Base-by-base conservation (phyloP, 2,888 invertebrate genomes). In the Euzophera pinguis region DNA sequence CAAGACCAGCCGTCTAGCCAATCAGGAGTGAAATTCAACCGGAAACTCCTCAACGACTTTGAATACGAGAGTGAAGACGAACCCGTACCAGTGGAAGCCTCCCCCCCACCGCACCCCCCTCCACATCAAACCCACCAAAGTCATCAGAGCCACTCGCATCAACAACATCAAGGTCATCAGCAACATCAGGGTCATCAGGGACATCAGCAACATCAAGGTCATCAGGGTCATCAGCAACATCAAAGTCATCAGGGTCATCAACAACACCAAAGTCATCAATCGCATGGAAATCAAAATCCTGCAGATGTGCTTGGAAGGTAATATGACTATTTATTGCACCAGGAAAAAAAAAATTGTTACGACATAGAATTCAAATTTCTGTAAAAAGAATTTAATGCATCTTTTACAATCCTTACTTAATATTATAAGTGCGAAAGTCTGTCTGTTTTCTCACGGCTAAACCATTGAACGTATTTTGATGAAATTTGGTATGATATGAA, bases 31-130 rank as follows among this genome's bases (percentile, higher is more conserved):
- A 95, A 95, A 75, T 96, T 96, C 78, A 96, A 96, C 76, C 93
- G 96, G 71, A 96, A 97, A 74, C 84, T 97, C 12, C 85, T 98
- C 17, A 91, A 90, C 12, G 87, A 97, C 82, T 98, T 96, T 80
- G 97, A 98, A 81, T 98, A 98, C 75, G 97, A 96, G 53, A 97
- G 97, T 64, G 97, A 97, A 59, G 97, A 97, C 52, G 97, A 97
- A n/a, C 94, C 95, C 0, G 70, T 71, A 0, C 63, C 69, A 0
- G 61, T 93, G 8, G 81, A 78, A 22, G 64, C 72, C 0, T 52
- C 53, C 41, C 61, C 62, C 10, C 57, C 61, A 0, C 62, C 65
- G 0, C 71, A 68, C 50, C 64, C 65, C 52, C 47, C 55, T 53
- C 12, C 67, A 61, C 62, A 43, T 50, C 32, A 55, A 56, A 22